These are phyloP conservation scores for Choreutis nemorana DNA, from an alignment of 2,888 invertebrate species.

Conservation along the genomic window DNA sequence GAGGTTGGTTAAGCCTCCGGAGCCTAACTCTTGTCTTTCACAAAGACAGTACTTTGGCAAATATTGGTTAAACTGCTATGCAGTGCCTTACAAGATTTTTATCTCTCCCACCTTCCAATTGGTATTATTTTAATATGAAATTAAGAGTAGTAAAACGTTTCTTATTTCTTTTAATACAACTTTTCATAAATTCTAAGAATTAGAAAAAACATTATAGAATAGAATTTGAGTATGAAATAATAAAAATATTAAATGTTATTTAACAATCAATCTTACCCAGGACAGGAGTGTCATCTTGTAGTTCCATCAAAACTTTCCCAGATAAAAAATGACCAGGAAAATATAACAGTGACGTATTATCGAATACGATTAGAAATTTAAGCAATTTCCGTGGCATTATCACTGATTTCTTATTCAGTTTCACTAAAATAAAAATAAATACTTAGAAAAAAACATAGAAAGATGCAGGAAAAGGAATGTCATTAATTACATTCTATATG, in stretches of 20 bases:
- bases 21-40: no score
- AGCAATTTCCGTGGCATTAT: conserved; percentile 87
- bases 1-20: no score
- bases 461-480: no score
- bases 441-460: background rate
- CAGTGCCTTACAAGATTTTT: no score
- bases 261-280: conserved; percentile 73
- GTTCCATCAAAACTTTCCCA: conserved; percentile 89
- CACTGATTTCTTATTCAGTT: conserved; percentile 5
- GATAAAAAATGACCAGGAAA: conserved; percentile 94
- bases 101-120: no score
- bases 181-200: conserved; percentile 1
- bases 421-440: conserved; percentile 8
- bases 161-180: no score
- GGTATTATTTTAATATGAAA: no score
- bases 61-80: no score
- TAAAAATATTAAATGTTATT: conserved; percentile 7
- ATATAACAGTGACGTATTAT: conserved; percentile 91
- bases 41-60: no score
- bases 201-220: conserved; percentile 4
- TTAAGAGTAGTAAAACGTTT: no score
- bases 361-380: conserved; percentile 92
- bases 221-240: conserved; percentile 6
- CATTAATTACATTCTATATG: no score
- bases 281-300: conserved; percentile 94